phyloP scores from a whole-genome alignment of 2,113 vertebrate genomes.

The Amphiprion ocellaris region DNA sequence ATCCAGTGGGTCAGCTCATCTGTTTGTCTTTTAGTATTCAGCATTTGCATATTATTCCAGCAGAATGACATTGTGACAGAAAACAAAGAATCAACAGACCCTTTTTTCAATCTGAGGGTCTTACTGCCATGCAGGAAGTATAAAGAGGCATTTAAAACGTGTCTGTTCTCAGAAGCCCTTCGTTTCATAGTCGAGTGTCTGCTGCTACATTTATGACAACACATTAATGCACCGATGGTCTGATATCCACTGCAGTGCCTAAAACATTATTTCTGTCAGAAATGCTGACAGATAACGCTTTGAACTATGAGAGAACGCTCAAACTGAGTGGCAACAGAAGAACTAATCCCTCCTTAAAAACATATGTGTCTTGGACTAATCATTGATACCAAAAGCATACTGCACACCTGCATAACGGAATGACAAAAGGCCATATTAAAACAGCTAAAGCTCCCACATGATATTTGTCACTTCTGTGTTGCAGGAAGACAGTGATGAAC shows the following conservation, averaged over 20 bases:
- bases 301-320: too few relatives aligned
- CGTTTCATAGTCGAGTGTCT: background rate
- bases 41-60: background rate
- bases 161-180: background rate
- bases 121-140: constrained; percentile 10
- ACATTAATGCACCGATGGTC: background rate
- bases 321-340: too few relatives aligned
- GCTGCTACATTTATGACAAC: background rate
- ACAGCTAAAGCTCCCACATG: background rate
- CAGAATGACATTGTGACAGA: background rate
- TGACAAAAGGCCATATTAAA: background rate
- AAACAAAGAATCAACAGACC: background rate
- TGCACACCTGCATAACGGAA: background rate
- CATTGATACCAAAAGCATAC: too few relatives aligned
- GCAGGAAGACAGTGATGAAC: constrained; percentile 75
- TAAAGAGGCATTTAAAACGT: background rate
- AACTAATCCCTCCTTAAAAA: too few relatives aligned
- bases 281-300: too few relatives aligned
- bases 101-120: background rate
- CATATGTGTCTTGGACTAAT: too few relatives aligned
- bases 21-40: background rate
- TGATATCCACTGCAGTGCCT: background rate
- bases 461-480: constrained; percentile 44
- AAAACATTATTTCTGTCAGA: background rate
- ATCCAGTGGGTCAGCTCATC: background rate